phyloP scores from a whole-genome alignment of 2,888 invertebrate species.

The Acleris holmiana region DNA sequence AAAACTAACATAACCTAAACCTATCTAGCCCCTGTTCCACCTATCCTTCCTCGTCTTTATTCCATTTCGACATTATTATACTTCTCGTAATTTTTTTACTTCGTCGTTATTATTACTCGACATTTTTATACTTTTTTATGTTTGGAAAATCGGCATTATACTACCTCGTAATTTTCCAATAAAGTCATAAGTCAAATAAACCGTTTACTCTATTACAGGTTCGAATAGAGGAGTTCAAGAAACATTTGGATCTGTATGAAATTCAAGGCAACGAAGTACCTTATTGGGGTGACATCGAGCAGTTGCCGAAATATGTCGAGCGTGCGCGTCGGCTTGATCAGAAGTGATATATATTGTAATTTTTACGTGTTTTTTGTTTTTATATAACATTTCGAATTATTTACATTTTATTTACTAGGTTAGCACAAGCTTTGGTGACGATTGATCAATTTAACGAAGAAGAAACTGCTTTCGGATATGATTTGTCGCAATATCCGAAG shows the following conservation, averaged over 20 bases:
- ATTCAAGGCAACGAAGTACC: constrained; percentile 93
- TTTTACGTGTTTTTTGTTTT: neutral
- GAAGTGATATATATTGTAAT: constrained; percentile 61
- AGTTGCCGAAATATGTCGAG: constrained; percentile 92
- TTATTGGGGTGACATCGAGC: constrained; percentile 93
- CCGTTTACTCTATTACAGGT: constrained; percentile 57
- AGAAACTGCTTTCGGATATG: constrained; percentile 94
- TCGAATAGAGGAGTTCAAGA: constrained; percentile 91
- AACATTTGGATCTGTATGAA: constrained; percentile 91
- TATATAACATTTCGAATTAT: neutral
- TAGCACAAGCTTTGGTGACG: constrained; percentile 89
- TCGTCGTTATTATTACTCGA: no score
- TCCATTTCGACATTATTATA: no score
- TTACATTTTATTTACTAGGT: constrained; percentile 59
- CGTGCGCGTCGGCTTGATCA: constrained; percentile 92
- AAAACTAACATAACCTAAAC: no score
- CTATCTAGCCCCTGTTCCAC: no score
- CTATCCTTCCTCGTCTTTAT: no score
- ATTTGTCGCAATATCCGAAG: constrained; percentile 94
- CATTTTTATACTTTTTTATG: no score
- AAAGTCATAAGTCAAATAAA: no score
- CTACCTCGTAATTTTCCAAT: no score
- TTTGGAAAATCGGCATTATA: no score
- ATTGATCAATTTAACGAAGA: constrained; percentile 97
- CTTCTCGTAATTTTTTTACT: no score